Percentiles rank a stretch among this genome's conserved stretches.
Conservation (phyloP, 2,888 invertebrate genomes). For the Heliconius ethilla region DNA sequence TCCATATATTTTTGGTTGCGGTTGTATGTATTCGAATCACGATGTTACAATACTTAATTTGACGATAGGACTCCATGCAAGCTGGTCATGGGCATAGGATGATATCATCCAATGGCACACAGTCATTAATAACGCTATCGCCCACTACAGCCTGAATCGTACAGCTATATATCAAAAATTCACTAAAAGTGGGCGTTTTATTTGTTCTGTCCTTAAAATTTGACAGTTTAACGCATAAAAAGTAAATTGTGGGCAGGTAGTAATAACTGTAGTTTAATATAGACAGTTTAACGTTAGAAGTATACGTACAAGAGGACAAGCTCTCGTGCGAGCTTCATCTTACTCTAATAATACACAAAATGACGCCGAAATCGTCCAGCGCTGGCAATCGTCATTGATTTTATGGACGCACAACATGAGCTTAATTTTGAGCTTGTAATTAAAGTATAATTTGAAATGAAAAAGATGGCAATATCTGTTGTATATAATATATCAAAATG, state of each 20-base stretch:
- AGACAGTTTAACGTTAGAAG: conserved; percentile 32
- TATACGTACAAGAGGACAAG: conserved; percentile 40
- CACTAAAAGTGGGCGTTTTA: conserved; percentile 32
- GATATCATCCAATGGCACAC: conserved; percentile 39
- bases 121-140: conserved; percentile 43
- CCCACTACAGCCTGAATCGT: conserved; percentile 48
- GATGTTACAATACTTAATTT: conserved; percentile 33
- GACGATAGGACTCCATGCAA: conserved; percentile 37
- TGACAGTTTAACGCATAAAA: conserved; percentile 14
- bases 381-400: conserved; percentile 63
- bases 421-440: conserved; percentile 54
- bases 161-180: conserved; percentile 41
- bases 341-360: conserved; percentile 52
- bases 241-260: conserved; percentile 12
- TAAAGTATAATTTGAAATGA: neutral
- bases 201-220: conserved; percentile 29
- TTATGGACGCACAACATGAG: conserved; percentile 69
- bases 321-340: conserved; percentile 46
- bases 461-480: neutral
- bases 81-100: conserved; percentile 23
- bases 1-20: conserved; percentile 23
- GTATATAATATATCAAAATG: neutral
- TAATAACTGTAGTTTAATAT: conserved; percentile 36
- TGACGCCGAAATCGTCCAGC: conserved; percentile 48
- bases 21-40: conserved; percentile 21